phyloP scores from a whole-genome alignment of 2,113 vertebrate genomes.

The Rousettus leschenaultii region DNA sequence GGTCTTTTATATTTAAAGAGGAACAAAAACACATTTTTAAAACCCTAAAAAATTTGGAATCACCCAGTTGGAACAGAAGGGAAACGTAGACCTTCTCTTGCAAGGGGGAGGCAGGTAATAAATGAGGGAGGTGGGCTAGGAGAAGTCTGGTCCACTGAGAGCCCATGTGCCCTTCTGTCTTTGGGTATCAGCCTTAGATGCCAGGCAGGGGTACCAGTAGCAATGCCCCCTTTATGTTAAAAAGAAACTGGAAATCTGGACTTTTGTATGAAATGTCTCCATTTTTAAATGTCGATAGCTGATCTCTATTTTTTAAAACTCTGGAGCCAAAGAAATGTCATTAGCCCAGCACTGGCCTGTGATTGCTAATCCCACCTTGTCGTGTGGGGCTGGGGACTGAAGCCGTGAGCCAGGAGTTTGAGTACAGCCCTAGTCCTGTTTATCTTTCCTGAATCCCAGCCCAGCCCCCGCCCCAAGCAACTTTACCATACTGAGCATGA shows the following conservation, averaged over 20 bases:
- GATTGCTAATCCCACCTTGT: background rate
- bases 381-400: background rate
- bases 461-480: background rate
- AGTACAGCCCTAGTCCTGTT: background rate
- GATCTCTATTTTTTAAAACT: background rate
- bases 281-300: background rate
- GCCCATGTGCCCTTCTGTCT: background rate
- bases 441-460: background rate
- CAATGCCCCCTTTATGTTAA: background rate
- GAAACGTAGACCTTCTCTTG: background rate
- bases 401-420: background rate
- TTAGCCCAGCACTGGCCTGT: background rate
- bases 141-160: background rate
- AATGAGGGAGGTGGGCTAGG: background rate
- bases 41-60: background rate
- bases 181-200: background rate
- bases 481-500: background rate
- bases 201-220: background rate
- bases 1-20: background rate
- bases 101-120: background rate
- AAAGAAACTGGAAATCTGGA: background rate
- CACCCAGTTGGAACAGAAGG: background rate
- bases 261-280: background rate
- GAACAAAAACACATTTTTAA: background rate
- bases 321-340: background rate